phyloP scores from a whole-genome alignment of 2,888 invertebrate genomes.

The Marasmarcha lunaedactyla region DNA sequence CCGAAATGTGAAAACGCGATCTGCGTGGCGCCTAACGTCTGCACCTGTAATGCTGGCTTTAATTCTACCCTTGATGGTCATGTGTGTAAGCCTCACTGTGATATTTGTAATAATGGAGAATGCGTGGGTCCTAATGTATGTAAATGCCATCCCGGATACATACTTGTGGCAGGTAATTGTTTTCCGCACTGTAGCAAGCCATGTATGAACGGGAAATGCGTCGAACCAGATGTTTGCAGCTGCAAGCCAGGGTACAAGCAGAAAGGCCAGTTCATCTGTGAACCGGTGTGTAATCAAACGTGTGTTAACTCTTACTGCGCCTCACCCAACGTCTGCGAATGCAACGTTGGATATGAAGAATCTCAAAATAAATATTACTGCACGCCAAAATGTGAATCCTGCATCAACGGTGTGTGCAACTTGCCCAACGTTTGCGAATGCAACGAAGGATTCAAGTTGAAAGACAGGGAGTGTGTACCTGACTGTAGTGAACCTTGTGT shows the following conservation, averaged over 20 bases:
- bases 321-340: constrained; percentile 15
- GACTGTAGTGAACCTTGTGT: constrained; percentile 44
- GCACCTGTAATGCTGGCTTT: background rate
- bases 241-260: background rate
- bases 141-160: background rate
- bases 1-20: background rate
- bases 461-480: constrained; percentile 17
- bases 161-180: background rate
- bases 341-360: constrained; percentile 12
- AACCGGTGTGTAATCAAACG: constrained; percentile 10
- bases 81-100: constrained; percentile 22
- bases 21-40: background rate
- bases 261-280: constrained; percentile 2
- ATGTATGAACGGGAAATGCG: background rate
- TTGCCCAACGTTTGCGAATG: constrained; percentile 32
- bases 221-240: background rate
- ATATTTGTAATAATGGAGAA: constrained; percentile 16
- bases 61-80: background rate
- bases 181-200: background rate
- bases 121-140: background rate
- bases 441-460: constrained; percentile 19
- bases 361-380: constrained; percentile 10
- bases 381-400: constrained; percentile 26
- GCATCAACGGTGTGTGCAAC: constrained; percentile 32
- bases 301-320: constrained; percentile 16